Evolutionary conservation across 2,888 invertebrate species (phyloP), one percentile per base, ranked within the genome.

Genomic region (Leucophenga montana): DNA sequence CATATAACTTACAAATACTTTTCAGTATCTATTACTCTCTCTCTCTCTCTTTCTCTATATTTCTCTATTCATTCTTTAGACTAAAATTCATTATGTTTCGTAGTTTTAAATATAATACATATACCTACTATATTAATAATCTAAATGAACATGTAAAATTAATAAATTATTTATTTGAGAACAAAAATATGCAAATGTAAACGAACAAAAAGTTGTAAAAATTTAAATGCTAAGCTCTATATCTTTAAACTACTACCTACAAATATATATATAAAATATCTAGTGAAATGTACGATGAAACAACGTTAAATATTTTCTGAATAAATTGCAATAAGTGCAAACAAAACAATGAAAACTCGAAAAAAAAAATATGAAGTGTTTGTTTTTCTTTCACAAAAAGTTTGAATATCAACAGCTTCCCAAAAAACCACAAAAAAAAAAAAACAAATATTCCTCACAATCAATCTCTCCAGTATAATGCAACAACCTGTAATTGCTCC

Each of bases 291-390:
- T 66, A 66, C 16, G 14, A 53, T 67, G n/a, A 64, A 70, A 70
- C 73, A 74, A 72, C 62, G 71, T 69, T 72, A 31, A 65, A 44
- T 44, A 16, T 61, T 31, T 54, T 69, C 71, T 75, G 70, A 84
- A 81, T 78, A 84, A 84, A 84, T 75, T 71, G 78, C 76, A 74
- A 53, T 31, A 57, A 75, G 67, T 79, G 83, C 78, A 80, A 82
- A 80, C 70, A 74, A 72, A 68, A 77, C 65, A 81, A 78, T 71
- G 69, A 61, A 79, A 80, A 78, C 68, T 74, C 62, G 68, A 75
- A 27, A 57, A 11, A 57, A 27, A 22, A 57, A 27, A 57, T 18
- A 57, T 16, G 18, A 54, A 66, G 33, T 56, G 27, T 56, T 27
- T 57, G 57, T 27, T 57, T 57, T 57, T 57, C n/a, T 50, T 50